phyloP scores from a whole-genome alignment of 2,888 invertebrate species.

The Cephus rjabovi region DNA sequence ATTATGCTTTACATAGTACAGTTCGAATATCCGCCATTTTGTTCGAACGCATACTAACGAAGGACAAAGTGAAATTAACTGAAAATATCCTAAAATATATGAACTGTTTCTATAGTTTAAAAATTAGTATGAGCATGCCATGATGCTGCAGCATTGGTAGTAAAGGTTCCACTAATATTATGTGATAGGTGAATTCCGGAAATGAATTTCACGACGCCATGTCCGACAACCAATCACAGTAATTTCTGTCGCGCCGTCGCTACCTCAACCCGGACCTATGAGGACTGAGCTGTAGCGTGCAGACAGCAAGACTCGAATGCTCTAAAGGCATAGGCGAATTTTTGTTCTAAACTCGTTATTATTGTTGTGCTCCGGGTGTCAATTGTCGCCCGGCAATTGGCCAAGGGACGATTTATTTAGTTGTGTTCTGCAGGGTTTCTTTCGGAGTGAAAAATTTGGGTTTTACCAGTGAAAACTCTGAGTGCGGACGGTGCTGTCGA shows the following conservation, averaged over 20 bases:
- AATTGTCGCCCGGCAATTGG: constrained; percentile 1
- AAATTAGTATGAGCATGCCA: background rate
- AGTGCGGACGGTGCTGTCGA: constrained; percentile 20
- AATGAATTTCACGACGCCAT: background rate
- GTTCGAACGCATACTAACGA: background rate
- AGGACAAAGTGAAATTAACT: background rate
- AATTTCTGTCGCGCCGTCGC: constrained; percentile 36
- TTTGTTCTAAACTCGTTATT: constrained; percentile 18
- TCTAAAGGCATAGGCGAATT: constrained; percentile 38
- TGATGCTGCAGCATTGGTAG: background rate
- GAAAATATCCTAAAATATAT: background rate
- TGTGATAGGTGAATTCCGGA: background rate
- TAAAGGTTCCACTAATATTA: background rate
- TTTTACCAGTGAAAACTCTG: constrained; percentile 10
- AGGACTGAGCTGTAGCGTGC: constrained; percentile 35
- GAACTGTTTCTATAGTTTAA: background rate
- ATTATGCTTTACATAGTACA: background rate
- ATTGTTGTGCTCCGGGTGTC: background rate
- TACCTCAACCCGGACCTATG: constrained; percentile 33
- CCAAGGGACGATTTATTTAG: background rate
- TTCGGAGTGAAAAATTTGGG: background rate
- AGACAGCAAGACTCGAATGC: constrained; percentile 45
- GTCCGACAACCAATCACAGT: constrained; percentile 24
- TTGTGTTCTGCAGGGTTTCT: background rate
- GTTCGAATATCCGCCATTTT: background rate